Percentiles rank a stretch among this genome's conserved stretches.
phyloP scores from a whole-genome alignment of 2,113 vertebrate genomes.

The Nesogale talazaci region DNA sequence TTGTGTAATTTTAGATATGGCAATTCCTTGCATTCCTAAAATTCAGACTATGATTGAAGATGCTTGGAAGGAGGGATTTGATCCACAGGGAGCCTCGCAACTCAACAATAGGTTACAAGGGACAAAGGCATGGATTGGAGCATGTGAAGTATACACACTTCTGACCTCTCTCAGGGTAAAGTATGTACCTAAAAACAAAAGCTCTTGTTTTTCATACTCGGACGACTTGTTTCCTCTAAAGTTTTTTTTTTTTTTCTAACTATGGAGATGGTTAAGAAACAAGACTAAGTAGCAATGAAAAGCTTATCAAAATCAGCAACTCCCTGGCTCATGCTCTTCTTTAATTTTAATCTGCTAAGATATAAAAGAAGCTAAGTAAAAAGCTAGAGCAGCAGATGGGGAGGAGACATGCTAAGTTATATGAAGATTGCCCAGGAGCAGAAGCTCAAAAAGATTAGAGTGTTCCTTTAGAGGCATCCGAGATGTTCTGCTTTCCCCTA shows the following conservation, averaged over 20 bases:
- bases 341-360: not conserved
- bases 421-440: not conserved
- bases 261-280: constrained; percentile 25
- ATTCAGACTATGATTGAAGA: constrained; percentile 95
- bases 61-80: constrained; percentile 94
- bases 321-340: not conserved
- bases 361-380: not conserved
- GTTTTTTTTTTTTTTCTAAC: not conserved
- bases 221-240: not conserved
- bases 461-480: not conserved
- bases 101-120: constrained; percentile 91
- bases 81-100: constrained; percentile 95
- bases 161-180: constrained; percentile 92
- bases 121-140: constrained; percentile 96
- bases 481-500: not conserved
- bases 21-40: constrained; percentile 92
- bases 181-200: constrained; percentile 83
- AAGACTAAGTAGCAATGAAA: constrained; percentile 20
- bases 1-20: constrained; percentile 84
- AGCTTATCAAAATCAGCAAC: not conserved
- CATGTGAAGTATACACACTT: constrained; percentile 95
- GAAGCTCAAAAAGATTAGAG: not conserved
- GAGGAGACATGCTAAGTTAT: not conserved
- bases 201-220: not conserved
- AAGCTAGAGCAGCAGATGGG: not conserved